Evolutionary conservation across 1,140 invertebrate species (phyloP).

Genomic region (Drosophila sproati): DNA sequence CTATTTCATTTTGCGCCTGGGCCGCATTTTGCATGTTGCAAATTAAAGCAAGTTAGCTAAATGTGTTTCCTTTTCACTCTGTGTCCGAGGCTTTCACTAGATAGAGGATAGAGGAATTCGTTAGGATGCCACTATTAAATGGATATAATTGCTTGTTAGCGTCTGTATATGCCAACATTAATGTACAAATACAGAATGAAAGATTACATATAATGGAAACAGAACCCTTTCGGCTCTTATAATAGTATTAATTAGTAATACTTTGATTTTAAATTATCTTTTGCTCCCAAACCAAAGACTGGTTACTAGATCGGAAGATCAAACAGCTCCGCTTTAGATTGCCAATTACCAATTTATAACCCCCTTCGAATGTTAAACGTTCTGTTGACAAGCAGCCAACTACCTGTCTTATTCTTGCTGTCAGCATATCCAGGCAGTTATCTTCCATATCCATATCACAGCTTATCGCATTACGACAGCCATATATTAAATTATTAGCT

Average conservation of each 20-base stretch:
- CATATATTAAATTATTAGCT: slow-evolving; percentile 40
- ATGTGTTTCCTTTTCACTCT: slow-evolving; percentile 44
- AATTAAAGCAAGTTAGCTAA: slow-evolving; percentile 71
- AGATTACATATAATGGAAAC: neutral
- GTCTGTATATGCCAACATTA: slow-evolving; percentile 12
- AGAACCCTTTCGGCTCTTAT: neutral
- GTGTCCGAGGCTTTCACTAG: slow-evolving; percentile 46
- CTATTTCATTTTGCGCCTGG: slow-evolving; percentile 65
- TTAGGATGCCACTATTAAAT: slow-evolving; percentile 67
- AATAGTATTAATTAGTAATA: neutral
- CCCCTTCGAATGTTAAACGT: slow-evolving; percentile 13
- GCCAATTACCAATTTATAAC: slow-evolving; percentile 7
- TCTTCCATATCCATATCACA: slow-evolving; percentile 70
- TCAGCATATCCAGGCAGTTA: slow-evolving; percentile 64
- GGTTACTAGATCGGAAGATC: slow-evolving; percentile 4
- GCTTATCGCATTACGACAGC: slow-evolving; percentile 66
- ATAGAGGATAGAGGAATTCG: slow-evolving; percentile 71
- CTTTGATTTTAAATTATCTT: slow-evolving; percentile 8
- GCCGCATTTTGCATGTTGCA: slow-evolving; percentile 73
- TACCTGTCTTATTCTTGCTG: slow-evolving; percentile 66
- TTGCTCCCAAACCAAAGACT: neutral
- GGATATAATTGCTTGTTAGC: slow-evolving; percentile 71
- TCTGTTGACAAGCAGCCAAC: slow-evolving; percentile 35
- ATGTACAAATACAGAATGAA: neutral
- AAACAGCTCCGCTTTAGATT: neutral